phyloP scores from a whole-genome alignment of 2,888 invertebrate species.

The Laspeyria flexula region DNA sequence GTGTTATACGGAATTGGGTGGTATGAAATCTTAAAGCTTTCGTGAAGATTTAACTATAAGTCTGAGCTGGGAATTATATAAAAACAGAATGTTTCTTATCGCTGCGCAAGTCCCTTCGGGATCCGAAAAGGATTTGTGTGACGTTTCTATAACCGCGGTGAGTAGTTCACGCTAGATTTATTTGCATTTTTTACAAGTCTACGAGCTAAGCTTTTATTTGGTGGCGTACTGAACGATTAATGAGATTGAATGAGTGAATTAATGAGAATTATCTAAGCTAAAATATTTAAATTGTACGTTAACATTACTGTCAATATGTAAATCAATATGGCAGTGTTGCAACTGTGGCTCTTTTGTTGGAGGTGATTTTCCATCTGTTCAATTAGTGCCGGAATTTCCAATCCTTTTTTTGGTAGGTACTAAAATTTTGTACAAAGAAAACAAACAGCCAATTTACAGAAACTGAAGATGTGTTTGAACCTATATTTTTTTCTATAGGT shows the following conservation, averaged over 20 bases:
- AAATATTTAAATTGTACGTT: background rate
- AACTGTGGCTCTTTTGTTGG: no score
- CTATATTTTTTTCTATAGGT: no score
- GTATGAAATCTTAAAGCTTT: background rate
- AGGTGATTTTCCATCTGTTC: no score
- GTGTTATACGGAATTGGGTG: background rate
- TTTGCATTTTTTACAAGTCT: background rate
- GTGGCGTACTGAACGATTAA: background rate
- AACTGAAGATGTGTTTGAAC: no score
- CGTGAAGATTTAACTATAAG: background rate
- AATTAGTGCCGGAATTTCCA: no score
- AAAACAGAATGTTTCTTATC: background rate
- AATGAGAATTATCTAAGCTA: no score
- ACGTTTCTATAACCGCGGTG: no score
- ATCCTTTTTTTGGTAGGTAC: no score
- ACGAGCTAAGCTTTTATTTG: background rate
- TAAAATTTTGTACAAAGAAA: no score
- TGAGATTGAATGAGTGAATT: background rate
- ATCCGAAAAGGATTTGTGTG: background rate
- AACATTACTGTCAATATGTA: background rate
- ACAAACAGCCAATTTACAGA: no score
- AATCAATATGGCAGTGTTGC: no score
- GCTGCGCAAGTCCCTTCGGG: background rate
- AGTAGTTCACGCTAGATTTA: background rate
- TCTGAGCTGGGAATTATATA: background rate